These are phyloP conservation scores for Diplosoma virens DNA, from an alignment of 23 tunicate species.

Conservation along the genomic window DNA sequence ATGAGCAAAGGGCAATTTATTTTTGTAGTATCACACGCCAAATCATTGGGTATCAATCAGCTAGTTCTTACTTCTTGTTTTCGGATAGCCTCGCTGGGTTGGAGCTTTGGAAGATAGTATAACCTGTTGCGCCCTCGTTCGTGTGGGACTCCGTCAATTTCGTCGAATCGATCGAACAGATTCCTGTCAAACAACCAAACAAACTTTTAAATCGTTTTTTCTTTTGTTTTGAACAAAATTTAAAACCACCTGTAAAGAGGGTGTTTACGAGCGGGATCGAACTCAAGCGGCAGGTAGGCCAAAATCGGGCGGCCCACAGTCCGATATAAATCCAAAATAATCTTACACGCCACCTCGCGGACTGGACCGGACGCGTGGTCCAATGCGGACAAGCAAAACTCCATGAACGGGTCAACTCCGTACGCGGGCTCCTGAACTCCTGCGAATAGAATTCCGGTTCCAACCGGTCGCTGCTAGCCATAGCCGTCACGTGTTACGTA, in stretches of 20 bases:
- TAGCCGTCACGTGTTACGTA: too few species aligned
- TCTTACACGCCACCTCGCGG: not conserved
- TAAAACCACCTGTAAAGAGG: too few species aligned
- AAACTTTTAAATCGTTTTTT: too few species aligned
- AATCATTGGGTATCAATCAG: too few species aligned
- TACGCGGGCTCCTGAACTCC: not conserved
- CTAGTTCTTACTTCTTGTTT: constrained; percentile 45
- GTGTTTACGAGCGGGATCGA: too few species aligned
- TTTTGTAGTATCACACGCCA: too few species aligned
- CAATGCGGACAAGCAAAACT: not conserved
- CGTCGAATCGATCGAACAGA: not conserved
- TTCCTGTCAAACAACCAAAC: not conserved
- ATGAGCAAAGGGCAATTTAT: too few species aligned
- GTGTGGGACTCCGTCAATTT: not conserved
- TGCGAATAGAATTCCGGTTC: too few species aligned
- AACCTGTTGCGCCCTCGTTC: too few species aligned
- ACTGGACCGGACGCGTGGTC: constrained; percentile 13
- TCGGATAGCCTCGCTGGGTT: constrained; percentile 86
- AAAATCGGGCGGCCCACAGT: not conserved
- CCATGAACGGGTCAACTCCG: not conserved
- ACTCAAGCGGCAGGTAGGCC: not conserved
- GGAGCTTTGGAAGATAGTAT: too few species aligned
- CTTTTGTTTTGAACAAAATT: too few species aligned
- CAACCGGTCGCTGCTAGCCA: too few species aligned
- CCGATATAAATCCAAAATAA: not conserved